A percentile compares a stretch with the other conserved stretches of the same genome.
Evolutionary conservation across 2,888 invertebrate species (phyloP).

Genomic region (Tetheella fluctuosa): DNA sequence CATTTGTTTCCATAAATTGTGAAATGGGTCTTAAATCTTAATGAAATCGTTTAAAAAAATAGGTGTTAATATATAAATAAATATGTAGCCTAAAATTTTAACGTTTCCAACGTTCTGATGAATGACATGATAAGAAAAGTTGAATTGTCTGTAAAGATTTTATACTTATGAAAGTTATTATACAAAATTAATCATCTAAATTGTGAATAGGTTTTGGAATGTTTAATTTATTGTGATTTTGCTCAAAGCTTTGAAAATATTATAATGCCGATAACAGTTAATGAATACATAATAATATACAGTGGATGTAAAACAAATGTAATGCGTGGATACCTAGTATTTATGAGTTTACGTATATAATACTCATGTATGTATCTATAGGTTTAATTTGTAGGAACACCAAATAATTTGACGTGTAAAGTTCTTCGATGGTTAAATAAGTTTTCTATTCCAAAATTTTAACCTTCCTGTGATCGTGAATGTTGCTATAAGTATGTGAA

Average conservation of each 20-base stretch:
- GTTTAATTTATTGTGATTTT: conserved; percentile 56
- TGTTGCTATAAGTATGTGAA: conserved; percentile 74
- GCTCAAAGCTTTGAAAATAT: conserved; percentile 65
- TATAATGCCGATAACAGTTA: conserved; percentile 36
- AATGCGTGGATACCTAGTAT: conserved; percentile 37
- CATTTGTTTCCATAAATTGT: conserved; percentile 22
- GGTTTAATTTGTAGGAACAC: conserved; percentile 74
- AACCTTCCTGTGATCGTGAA: conserved; percentile 82
- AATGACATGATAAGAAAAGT: conserved; percentile 44
- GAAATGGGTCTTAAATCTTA: conserved; percentile 50
- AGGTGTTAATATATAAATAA: conserved; percentile 55
- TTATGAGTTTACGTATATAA: conserved; percentile 48
- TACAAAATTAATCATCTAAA: conserved; percentile 25
- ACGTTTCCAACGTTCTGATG: conserved; percentile 56
- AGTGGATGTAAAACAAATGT: conserved; percentile 38
- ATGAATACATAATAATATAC: conserved; percentile 25
- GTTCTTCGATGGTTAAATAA: conserved; percentile 64
- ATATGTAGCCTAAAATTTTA: conserved; percentile 64
- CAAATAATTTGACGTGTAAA: conserved; percentile 62
- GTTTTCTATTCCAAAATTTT: conserved; percentile 81
- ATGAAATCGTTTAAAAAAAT: conserved; percentile 49
- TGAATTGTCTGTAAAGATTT: conserved; percentile 66
- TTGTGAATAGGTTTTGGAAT: background rate
- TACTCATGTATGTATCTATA: conserved; percentile 63
- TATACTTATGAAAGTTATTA: conserved; percentile 64